Percentiles rank a stretch among this genome's conserved stretches.
Conservation (phyloP, 2,888 invertebrate species). For the Merodon equestris region DNA sequence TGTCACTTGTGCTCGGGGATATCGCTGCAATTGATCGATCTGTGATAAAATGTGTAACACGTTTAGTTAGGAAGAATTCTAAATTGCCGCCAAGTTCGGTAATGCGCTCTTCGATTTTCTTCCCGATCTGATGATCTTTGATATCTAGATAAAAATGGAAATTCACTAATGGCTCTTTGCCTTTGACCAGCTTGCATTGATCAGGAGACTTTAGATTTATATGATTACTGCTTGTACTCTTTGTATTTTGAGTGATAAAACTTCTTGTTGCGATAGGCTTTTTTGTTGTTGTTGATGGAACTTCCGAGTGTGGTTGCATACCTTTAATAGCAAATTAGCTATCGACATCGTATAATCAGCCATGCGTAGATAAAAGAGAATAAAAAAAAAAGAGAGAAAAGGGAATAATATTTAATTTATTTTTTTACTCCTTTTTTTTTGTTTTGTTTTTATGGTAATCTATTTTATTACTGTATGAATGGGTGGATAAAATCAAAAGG, state of each 20-base stretch:
- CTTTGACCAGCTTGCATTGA: slow-evolving; percentile 77
- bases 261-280: slow-evolving; percentile 69
- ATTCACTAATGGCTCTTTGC: slow-evolving; percentile 82
- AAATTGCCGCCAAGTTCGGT: slow-evolving; percentile 84
- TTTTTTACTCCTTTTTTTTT: slow-evolving; percentile 24
- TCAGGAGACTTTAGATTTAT: slow-evolving; percentile 63
- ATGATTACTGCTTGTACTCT: slow-evolving; percentile 66
- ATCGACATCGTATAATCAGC: background rate
- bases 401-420: slow-evolving; percentile 23
- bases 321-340: slow-evolving; percentile 78
- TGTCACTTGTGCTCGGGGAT: background rate
- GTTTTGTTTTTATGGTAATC: slow-evolving; percentile 3
- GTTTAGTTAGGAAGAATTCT: slow-evolving; percentile 77
- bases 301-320: slow-evolving; percentile 79
- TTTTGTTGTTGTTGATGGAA: slow-evolving; percentile 75
- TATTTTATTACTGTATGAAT: no score
- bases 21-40: slow-evolving; percentile 74
- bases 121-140: slow-evolving; percentile 84
- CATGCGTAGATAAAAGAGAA: slow-evolving; percentile 31
- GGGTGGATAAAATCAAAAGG: background rate
- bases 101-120: slow-evolving; percentile 84
- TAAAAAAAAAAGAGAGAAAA: slow-evolving; percentile 59
- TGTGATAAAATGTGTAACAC: slow-evolving; percentile 78
- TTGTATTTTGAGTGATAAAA: slow-evolving; percentile 50
- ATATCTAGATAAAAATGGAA: slow-evolving; percentile 88